These are phyloP conservation scores for Chiridota heheva DNA, from an alignment of 35 echinoderm and acorn worm genomes.

Conservation along the genomic window DNA sequence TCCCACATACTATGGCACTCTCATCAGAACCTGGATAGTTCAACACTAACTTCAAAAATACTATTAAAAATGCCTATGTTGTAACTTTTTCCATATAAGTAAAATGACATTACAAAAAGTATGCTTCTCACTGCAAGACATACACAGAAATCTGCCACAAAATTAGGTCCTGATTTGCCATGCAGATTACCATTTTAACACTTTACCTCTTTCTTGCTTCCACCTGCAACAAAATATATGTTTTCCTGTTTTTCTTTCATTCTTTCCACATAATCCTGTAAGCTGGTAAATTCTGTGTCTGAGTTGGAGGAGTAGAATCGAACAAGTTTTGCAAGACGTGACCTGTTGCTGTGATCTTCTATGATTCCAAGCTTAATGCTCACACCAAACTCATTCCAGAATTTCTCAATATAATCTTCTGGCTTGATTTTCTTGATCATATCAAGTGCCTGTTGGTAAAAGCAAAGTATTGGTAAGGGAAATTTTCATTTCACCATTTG, in stretches of 20 bases:
- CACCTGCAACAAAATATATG: constrained; percentile 97
- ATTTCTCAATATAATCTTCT: constrained; percentile 90
- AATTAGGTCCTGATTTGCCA: no score
- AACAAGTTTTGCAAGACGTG: constrained; percentile 92
- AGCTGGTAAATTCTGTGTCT: constrained; percentile 74
- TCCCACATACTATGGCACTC: no score
- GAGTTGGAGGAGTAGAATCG: constrained; percentile 95
- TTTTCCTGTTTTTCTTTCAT: constrained; percentile 99
- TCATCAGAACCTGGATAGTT: no score
- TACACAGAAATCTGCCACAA: no score
- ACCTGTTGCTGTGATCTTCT: constrained; percentile 96
- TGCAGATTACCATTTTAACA: no score
- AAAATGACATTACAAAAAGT: neutral
- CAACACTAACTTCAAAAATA: no score
- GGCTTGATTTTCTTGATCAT: constrained; percentile 98
- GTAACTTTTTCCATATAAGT: neutral
- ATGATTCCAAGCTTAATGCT: constrained; percentile 99
- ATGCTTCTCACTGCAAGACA: neutral
- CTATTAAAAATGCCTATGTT: neutral
- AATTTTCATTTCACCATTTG: no score
- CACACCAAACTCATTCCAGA: constrained; percentile 96
- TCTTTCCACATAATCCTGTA: constrained; percentile 85
- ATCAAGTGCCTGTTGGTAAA: constrained; percentile 70
- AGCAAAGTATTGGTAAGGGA: neutral
- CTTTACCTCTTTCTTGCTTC: constrained; percentile 70